A percentile compares a stretch with the other conserved stretches of the same genome.
phyloP scores from a whole-genome alignment of 2,113 vertebrate genomes.

The Scortum barcoo region DNA sequence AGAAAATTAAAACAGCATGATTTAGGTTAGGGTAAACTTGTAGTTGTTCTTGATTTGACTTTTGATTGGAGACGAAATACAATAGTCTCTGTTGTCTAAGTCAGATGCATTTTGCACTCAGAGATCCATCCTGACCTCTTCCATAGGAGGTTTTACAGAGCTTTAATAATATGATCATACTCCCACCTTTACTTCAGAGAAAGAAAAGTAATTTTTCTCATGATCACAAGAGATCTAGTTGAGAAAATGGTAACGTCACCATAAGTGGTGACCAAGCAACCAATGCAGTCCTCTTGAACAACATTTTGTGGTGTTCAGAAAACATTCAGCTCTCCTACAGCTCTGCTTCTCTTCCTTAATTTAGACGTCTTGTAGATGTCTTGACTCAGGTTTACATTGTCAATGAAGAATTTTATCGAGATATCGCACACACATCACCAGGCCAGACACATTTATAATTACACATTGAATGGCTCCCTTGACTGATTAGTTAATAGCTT shows the following conservation, averaged over 20 bases:
- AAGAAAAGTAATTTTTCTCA: not conserved
- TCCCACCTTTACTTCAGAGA: not conserved
- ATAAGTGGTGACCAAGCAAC: not conserved
- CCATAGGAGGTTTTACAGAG: not conserved
- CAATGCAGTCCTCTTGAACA: not conserved
- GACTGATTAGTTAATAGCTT: constrained; percentile 53
- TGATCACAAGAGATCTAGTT: not conserved
- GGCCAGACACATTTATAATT: constrained; percentile 38
- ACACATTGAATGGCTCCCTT: constrained; percentile 22
- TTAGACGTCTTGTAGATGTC: not conserved
- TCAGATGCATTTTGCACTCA: not conserved
- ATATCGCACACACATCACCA: constrained; percentile 30
- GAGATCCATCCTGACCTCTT: not conserved
- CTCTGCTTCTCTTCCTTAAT: not conserved
- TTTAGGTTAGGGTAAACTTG: not conserved
- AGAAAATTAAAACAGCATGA: not conserved
- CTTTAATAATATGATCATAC: not conserved
- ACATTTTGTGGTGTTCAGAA: not conserved
- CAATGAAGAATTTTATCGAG: constrained; percentile 17
- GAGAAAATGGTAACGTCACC: not conserved
- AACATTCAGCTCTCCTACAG: not conserved
- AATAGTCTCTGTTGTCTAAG: not conserved
- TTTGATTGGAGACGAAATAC: not conserved
- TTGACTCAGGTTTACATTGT: not conserved
- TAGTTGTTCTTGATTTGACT: not conserved